Percentiles rank a stretch among this genome's conserved stretches.
These are phyloP conservation scores for Magallana gigas DNA, from an alignment of 1,140 invertebrate genomes.

Conservation along the genomic window DNA sequence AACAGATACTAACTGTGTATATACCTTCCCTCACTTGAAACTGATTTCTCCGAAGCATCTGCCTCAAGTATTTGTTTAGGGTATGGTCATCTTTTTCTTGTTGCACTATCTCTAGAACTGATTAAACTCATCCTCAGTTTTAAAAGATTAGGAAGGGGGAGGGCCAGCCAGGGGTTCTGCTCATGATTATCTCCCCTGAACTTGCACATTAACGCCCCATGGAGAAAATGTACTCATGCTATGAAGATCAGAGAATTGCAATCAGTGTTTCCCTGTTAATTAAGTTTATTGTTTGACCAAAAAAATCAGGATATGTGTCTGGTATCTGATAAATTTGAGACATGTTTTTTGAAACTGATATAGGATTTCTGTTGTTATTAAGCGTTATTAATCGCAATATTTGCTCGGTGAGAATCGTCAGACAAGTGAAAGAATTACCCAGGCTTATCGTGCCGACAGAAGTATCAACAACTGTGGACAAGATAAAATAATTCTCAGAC, in stretches of 20 bases:
- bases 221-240: not conserved
- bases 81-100: not conserved
- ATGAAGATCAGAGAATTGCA: not conserved
- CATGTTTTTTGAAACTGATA: no score
- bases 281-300: not conserved
- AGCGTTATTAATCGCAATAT: not conserved
- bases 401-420: not conserved
- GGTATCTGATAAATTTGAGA: not conserved
- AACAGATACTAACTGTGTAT: not conserved
- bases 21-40: not conserved
- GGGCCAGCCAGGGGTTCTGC: not conserved
- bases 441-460: not conserved
- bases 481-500: slow-evolving; percentile 36
- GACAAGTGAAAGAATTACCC: not conserved
- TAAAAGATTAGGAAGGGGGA: not conserved
- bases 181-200: not conserved
- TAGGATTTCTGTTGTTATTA: not conserved
- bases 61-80: not conserved
- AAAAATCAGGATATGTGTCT: not conserved
- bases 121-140: not conserved
- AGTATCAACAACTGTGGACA: slow-evolving; percentile 19
- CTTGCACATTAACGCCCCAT: not conserved
- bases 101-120: not conserved
- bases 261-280: not conserved
- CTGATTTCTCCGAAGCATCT: slow-evolving; percentile 8